Evolutionary conservation across 2,888 invertebrate genomes (phyloP), one percentile per base, ranked within the genome.

Genomic region (Cosmia pyralina): DNA sequence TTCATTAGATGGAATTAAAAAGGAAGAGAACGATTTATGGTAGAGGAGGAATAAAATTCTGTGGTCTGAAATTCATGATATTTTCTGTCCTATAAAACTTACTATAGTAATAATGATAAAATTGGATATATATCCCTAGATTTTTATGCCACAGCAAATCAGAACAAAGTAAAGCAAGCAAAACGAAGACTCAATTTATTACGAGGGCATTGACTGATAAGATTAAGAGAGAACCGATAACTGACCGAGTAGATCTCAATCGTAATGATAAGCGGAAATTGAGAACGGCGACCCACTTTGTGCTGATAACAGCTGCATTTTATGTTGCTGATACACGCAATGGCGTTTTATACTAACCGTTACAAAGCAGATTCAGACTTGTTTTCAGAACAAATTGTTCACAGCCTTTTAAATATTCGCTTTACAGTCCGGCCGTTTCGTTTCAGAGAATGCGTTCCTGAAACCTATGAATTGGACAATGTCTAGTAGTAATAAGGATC

Each of bases 121-220:
- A 28, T 19, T 28, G 28, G 5, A 22, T 6, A 41, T 19, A 19
- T 28, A n/a, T n/a, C 3, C 19, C 8, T 44, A 28, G 15, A 44
- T 44, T 44, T 44, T 13, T 38, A 74, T 15, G 15, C 13, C 7
- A 38, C 22, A 52, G 7, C 4, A 17, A 68, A 50, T 46, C 28
- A 19, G 28, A 34, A 58, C 50, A 62, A 59, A 53, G 22, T 72
- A 79, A 50, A 69, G n/a, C 69, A 55, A 50, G n/a, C 55, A 19
- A 68, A 66, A 72, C 50, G 71, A 73, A 65, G 69, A 70, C 65
- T 72, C 44, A 73, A 77, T 80, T 79, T 77, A 66, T 63, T 76
- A 70, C 65, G 73, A 69, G 87, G 68, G 74, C 83, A 85, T 72
- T 87, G 87, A 78, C 84, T 67, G 87, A 86, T 87, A 87, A 85